Evolutionary conservation across 2,113 vertebrate genomes (phyloP).

Genomic region (Oreochromis aureus): DNA sequence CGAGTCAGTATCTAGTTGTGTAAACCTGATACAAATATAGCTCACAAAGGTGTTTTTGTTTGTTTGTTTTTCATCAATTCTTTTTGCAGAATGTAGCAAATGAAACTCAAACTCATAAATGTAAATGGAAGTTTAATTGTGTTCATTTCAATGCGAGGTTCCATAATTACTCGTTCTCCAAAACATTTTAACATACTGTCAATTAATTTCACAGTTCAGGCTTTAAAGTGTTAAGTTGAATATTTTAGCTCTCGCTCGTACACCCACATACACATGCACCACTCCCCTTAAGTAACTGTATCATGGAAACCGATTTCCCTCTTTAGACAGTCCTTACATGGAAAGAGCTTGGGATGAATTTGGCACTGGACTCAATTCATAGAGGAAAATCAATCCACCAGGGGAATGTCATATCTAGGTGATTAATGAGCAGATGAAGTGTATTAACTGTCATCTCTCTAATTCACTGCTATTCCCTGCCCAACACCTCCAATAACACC

Average conservation of each 20-base stretch:
- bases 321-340: conserved; percentile 70
- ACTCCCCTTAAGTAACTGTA: conserved; percentile 37
- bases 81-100: too few species aligned
- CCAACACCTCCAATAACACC: background rate
- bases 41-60: background rate
- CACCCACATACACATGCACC: background rate
- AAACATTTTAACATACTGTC: background rate
- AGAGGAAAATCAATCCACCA: conserved; percentile 38
- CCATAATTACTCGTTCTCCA: background rate
- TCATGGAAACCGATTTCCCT: conserved; percentile 50
- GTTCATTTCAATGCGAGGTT: background rate
- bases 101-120: too few species aligned
- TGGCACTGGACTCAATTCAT: conserved; percentile 52
- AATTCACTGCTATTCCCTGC: conserved; percentile 18
- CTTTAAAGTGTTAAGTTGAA: background rate
- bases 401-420: conserved; percentile 28
- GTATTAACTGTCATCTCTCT: conserved; percentile 21
- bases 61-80: too few species aligned
- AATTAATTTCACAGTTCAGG: background rate
- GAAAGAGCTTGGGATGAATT: conserved; percentile 50
- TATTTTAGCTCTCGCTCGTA: background rate
- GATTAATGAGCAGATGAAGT: conserved; percentile 17
- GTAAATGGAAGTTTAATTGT: too few species aligned
- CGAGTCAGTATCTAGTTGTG: background rate
- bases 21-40: background rate